These are phyloP conservation scores for Stratiomys singularior DNA, from an alignment of 2,888 invertebrate species.

Conservation along the genomic window DNA sequence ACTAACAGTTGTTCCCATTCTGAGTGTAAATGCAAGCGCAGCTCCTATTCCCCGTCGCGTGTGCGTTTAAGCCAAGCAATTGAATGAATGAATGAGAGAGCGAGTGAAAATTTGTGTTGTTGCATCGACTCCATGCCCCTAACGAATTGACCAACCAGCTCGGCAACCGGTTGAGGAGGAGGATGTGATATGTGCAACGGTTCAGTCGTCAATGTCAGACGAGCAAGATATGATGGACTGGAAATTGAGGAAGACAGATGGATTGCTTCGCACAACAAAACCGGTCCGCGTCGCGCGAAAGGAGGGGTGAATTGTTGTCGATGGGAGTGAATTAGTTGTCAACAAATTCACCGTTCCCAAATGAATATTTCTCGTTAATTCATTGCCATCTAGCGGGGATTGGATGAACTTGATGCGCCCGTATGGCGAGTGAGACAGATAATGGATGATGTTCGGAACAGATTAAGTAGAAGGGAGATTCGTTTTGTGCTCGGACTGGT, in stretches of 20 bases:
- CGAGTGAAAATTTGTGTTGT: neutral
- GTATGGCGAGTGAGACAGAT: neutral
- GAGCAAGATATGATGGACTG: conserved; percentile 1
- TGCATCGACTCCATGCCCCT: neutral
- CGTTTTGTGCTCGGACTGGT: neutral
- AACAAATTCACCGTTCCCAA: neutral
- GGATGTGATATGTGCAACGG: neutral
- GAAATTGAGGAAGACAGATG: conserved; percentile 33
- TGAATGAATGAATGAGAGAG: conserved; percentile 12
- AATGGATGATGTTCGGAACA: neutral
- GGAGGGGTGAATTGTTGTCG: neutral
- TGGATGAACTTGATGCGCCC: conserved; percentile 20
- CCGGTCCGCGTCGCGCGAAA: neutral
- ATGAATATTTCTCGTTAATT: neutral
- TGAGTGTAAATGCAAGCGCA: too few species aligned
- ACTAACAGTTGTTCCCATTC: too few species aligned
- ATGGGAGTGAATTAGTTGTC: conserved; percentile 21
- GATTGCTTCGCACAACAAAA: neutral
- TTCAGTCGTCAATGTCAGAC: neutral
- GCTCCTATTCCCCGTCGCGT: too few species aligned
- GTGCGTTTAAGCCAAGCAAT: neutral
- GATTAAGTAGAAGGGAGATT: conserved; percentile 4
- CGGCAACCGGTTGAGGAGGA: neutral
- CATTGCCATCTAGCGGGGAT: conserved; percentile 25
- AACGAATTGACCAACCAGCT: conserved; percentile 14